These are phyloP conservation scores for Periophthalmus magnuspinnatus DNA, from an alignment of 2,797 vertebrate genomes.

Conservation along the genomic window DNA sequence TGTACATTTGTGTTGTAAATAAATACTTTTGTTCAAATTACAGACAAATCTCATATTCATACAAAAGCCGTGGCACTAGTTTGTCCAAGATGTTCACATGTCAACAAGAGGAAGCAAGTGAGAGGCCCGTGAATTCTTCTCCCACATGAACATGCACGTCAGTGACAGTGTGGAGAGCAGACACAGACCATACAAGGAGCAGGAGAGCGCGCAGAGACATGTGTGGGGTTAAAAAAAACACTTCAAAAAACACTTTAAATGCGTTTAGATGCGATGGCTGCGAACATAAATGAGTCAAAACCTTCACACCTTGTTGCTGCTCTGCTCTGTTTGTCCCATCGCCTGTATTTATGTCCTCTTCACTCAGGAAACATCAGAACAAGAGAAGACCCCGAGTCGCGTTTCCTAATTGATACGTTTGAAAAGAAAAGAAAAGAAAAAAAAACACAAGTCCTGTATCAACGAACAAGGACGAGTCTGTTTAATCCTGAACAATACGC, in stretches of 20 bases:
- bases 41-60: conserved; percentile 78
- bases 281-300: conserved; percentile 90
- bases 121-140: conserved; percentile 28
- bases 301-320: conserved; percentile 95
- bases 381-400: conserved; percentile 33
- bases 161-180: conserved; percentile 52
- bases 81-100: conserved; percentile 19
- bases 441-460: conserved; percentile 35
- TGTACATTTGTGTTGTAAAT: conserved; percentile 95
- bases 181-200: conserved; percentile 27
- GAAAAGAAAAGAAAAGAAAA: conserved; percentile 13
- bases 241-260: conserved; percentile 69
- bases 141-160: conserved; percentile 44
- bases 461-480: conserved; percentile 60
- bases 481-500: conserved; percentile 66
- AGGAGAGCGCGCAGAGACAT: conserved; percentile 22
- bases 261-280: conserved; percentile 88
- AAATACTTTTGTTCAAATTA: conserved; percentile 94
- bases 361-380: conserved; percentile 70
- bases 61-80: neutral
- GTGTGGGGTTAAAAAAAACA: conserved; percentile 71
- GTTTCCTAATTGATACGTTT: conserved; percentile 61
- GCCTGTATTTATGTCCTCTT: conserved; percentile 61
- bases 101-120: conserved; percentile 28
- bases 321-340: conserved; percentile 77